Percentiles rank a stretch among this genome's conserved stretches.
Evolutionary conservation across 1,140 invertebrate genomes (phyloP).

Genomic region (Pogonomyrmex californicus): DNA sequence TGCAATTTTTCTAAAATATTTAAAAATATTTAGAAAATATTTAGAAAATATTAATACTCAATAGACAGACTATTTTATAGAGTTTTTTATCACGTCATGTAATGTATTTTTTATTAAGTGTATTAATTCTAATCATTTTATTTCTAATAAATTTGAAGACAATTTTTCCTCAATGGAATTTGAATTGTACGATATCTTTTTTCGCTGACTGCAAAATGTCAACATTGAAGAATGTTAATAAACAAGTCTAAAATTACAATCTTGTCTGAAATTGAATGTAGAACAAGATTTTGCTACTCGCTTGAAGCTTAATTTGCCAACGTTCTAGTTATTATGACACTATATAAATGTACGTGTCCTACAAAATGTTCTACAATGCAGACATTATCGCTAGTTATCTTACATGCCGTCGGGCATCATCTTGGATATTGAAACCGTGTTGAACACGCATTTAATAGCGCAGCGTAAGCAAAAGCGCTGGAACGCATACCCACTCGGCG

Average conservation of each 20-base stretch:
- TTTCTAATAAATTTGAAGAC: background rate
- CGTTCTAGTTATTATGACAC: background rate
- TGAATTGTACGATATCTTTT: background rate
- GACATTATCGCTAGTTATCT: slow-evolving; percentile 29
- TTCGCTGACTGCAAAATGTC: background rate
- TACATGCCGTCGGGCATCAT: slow-evolving; percentile 42
- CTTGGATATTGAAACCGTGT: slow-evolving; percentile 56
- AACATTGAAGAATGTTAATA: background rate
- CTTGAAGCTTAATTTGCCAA: background rate
- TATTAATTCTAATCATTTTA: background rate
- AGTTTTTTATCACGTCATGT: background rate
- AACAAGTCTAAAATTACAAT: background rate
- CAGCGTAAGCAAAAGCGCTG: slow-evolving; percentile 17
- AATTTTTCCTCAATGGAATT: background rate
- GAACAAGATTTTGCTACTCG: background rate
- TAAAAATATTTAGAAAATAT: background rate
- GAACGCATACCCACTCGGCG: slow-evolving; percentile 45
- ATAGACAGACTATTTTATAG: background rate
- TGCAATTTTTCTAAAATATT: background rate
- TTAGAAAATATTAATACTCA: background rate
- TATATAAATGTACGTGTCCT: slow-evolving; percentile 15
- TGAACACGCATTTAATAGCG: slow-evolving; percentile 54
- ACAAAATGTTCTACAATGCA: slow-evolving; percentile 37
- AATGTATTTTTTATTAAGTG: background rate
- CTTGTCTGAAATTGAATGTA: background rate